Conservation (phyloP, 35 echinoderm and acorn worm genomes). For the Lytechinus variegatus region DNA sequence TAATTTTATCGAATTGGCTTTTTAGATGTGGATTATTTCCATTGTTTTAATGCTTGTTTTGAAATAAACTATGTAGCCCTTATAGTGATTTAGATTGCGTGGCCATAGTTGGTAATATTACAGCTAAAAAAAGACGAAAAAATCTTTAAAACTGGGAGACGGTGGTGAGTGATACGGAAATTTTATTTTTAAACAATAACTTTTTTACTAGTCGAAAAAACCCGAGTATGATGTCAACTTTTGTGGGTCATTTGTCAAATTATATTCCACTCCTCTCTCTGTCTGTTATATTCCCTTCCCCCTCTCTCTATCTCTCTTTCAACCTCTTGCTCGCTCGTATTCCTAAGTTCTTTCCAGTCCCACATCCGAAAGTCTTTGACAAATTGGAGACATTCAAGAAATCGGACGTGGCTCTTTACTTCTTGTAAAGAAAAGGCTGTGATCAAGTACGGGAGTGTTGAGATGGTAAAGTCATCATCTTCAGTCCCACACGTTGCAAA, state of each 20-base stretch:
- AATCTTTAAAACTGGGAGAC: background rate
- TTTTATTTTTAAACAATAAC: conserved; percentile 21
- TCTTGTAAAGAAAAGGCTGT: background rate
- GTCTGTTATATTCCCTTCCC: background rate
- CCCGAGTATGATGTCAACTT: background rate
- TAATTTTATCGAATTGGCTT: no score
- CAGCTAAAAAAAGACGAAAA: no score
- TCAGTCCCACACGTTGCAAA: conserved; percentile 48
- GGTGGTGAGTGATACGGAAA: background rate
- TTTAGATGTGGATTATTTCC: no score
- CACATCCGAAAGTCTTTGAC: conserved; percentile 35
- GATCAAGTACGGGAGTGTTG: background rate
- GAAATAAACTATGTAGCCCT: no score
- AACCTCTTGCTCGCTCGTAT: background rate
- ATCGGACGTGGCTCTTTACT: background rate
- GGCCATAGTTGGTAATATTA: no score
- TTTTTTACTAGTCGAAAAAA: background rate
- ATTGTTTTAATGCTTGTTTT: no score
- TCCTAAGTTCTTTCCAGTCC: conserved; percentile 1
- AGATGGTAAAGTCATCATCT: conserved; percentile 42
- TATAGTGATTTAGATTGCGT: no score
- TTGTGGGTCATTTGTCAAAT: conserved; percentile 41
- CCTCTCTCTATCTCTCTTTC: no score
- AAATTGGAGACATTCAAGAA: conserved; percentile 52
- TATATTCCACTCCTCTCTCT: background rate